These are phyloP conservation scores for Cebus imitator DNA, from an alignment of 2,113 vertebrate genomes.

Conservation along the genomic window DNA sequence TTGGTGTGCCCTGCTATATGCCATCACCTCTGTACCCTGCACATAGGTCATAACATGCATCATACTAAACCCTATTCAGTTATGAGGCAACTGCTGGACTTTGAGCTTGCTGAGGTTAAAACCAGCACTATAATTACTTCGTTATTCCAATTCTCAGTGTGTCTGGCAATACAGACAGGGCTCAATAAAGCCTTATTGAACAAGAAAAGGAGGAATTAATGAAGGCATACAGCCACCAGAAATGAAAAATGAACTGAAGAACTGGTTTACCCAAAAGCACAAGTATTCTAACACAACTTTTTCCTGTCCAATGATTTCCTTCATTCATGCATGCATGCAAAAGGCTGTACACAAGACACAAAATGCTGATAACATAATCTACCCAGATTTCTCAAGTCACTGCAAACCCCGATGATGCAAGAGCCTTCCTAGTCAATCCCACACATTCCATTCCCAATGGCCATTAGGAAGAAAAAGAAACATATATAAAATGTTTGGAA, in stretches of 20 bases:
- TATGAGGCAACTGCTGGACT: conserved; percentile 29
- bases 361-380: neutral
- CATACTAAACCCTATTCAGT: neutral
- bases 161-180: neutral
- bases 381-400: neutral
- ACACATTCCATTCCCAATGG: neutral
- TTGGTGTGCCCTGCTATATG: rapidly evolving
- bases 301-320: neutral
- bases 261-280: neutral
- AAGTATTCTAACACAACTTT: conserved; percentile 3
- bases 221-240: neutral
- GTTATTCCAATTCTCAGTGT: neutral
- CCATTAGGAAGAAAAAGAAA: conserved; percentile 7
- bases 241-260: conserved; percentile 1
- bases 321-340: neutral
- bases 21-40: neutral
- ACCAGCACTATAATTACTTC: neutral
- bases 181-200: neutral
- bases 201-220: conserved; percentile 5
- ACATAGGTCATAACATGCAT: neutral
- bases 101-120: conserved; percentile 16
- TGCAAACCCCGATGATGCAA: neutral
- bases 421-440: neutral
- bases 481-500: neutral
- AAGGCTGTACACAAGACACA: conserved; percentile 1